These are phyloP conservation scores for Olivierus martensii DNA, from an alignment of 1,140 invertebrate genomes.

Conservation along the genomic window DNA sequence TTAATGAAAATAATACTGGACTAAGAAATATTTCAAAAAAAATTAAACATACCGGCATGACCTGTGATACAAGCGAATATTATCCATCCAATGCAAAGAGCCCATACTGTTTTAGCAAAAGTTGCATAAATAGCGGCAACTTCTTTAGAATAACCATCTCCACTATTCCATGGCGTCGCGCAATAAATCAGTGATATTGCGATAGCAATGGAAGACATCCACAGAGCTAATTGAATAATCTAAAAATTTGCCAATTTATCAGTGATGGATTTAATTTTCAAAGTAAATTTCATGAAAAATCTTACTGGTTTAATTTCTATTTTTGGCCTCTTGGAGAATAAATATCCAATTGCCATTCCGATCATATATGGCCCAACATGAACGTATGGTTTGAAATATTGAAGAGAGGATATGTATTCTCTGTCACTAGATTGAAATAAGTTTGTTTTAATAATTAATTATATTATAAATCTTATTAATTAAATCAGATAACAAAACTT, in stretches of 20 bases:
- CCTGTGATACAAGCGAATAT: slow-evolving; percentile 14
- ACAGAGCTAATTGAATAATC: slow-evolving; percentile 1
- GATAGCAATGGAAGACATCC: slow-evolving; percentile 7
- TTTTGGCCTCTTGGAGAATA: slow-evolving; percentile 18
- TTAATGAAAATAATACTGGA: too few relatives aligned
- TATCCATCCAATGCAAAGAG: slow-evolving; percentile 16
- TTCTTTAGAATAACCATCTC: not conserved
- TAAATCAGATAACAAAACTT: not conserved
- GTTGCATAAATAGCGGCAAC: slow-evolving; percentile 15
- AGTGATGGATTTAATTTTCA: too few relatives aligned
- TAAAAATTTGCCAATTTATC: too few relatives aligned
- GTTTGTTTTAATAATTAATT: too few relatives aligned
- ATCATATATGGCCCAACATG: slow-evolving; percentile 19
- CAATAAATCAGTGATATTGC: slow-evolving; percentile 5
- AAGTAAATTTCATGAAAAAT: not conserved
- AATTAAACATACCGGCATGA: slow-evolving; percentile 13
- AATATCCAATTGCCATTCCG: slow-evolving; percentile 17
- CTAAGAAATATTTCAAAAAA: too few relatives aligned
- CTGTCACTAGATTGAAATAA: not conserved
- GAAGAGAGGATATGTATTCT: not conserved
- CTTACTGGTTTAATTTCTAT: slow-evolving; percentile 13
- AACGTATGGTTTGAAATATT: slow-evolving; percentile 17
- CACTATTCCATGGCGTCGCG: slow-evolving; percentile 15
- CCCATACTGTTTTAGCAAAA: slow-evolving; percentile 11
- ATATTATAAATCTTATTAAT: too few relatives aligned